phyloP scores from a whole-genome alignment of 2,888 invertebrate genomes.

The Mimachlamys varia region DNA sequence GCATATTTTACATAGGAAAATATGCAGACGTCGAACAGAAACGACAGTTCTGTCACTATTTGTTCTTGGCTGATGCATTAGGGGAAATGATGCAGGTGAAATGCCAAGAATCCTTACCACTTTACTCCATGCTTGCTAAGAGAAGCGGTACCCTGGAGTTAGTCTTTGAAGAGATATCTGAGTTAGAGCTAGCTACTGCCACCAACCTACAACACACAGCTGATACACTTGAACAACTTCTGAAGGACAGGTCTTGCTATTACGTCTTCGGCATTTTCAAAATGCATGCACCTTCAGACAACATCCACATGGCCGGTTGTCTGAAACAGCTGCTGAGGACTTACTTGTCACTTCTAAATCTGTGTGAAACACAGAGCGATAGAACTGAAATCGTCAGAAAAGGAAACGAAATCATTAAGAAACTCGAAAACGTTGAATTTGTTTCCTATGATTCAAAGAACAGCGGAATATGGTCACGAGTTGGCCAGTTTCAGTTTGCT shows the following conservation, averaged over 20 bases:
- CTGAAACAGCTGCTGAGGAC: background rate
- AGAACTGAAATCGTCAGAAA: background rate
- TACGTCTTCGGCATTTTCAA: background rate
- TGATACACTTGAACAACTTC: background rate
- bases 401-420: background rate
- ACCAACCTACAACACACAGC: background rate
- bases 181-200: background rate
- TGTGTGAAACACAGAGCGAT: background rate
- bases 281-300: background rate
- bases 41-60: background rate
- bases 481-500: background rate
- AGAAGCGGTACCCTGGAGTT: background rate
- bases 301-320: background rate
- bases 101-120: background rate
- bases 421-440: background rate
- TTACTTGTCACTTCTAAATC: background rate
- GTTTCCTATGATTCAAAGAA: background rate
- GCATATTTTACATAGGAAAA: constrained; percentile 4
- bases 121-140: background rate
- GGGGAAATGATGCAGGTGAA: background rate
- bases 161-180: background rate
- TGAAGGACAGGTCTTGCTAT: background rate
- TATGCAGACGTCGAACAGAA: background rate
- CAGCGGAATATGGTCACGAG: background rate
- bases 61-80: background rate